Evolutionary conservation across 1,140 invertebrate species (phyloP).

Genomic region (Drosophila sp.): DNA sequence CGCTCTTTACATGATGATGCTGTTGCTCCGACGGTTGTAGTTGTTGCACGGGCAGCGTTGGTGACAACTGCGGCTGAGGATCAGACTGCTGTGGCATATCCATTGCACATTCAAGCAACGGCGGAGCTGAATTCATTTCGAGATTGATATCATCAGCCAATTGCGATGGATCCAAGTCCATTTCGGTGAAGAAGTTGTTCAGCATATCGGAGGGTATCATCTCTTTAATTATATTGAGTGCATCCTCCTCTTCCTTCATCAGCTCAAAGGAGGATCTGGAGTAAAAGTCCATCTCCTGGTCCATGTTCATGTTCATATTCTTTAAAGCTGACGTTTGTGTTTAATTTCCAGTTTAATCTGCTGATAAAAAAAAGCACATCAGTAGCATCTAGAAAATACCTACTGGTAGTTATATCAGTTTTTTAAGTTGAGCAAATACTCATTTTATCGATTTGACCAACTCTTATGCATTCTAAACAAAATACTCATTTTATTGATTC

Average conservation of each 20-base stretch:
- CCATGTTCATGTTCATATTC: conserved; percentile 13
- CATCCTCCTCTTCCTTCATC: conserved; percentile 75
- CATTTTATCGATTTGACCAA: not conserved
- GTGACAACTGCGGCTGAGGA: conserved; percentile 12
- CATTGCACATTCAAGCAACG: conserved; percentile 27
- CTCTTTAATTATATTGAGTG: conserved; percentile 75
- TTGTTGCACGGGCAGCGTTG: conserved; percentile 22
- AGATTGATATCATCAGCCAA: conserved; percentile 50
- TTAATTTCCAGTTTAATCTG: conserved; percentile 22
- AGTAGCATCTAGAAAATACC: conserved; percentile 17
- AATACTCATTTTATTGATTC: not conserved
- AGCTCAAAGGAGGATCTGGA: conserved; percentile 53
- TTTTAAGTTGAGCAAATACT: no score
- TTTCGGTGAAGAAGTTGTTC: conserved; percentile 70
- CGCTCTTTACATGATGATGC: conserved; percentile 53
- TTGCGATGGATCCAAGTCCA: conserved; percentile 62
- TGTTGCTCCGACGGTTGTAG: conserved; percentile 22
- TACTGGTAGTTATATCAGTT: no score
- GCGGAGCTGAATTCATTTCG: conserved; percentile 39
- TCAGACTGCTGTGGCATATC: conserved; percentile 30
- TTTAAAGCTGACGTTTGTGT: conserved; percentile 9
- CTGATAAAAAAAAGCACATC: conserved; percentile 34
- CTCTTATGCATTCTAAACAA: no score
- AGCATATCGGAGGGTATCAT: conserved; percentile 76
- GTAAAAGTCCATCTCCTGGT: conserved; percentile 53